phyloP scores from a whole-genome alignment of 30 jellyfish, hydroid and myxozoan genomes.

The Calvadosia cruxmelitensis region DNA sequence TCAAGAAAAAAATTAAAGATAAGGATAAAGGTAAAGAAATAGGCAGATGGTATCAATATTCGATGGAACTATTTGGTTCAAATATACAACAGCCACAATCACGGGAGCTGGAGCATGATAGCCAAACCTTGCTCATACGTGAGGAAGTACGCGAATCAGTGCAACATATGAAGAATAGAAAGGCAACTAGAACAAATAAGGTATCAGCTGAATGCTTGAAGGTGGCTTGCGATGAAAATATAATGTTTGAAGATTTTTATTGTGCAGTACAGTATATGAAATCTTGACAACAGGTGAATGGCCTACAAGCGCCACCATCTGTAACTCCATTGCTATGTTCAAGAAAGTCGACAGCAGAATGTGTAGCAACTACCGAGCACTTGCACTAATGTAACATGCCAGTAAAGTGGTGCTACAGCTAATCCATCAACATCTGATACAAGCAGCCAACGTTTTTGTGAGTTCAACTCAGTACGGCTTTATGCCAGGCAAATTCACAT shows the following conservation, averaged over 20 bases:
- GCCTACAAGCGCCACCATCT: constrained; percentile 10
- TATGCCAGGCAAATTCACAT: constrained; percentile 1
- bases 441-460: neutral
- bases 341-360: constrained; percentile 6
- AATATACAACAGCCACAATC: neutral
- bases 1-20: no score
- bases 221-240: neutral
- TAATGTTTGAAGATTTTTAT: no score
- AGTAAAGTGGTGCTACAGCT: constrained; percentile 20
- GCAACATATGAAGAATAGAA: neutral
- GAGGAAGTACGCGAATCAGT: constrained; percentile 3
- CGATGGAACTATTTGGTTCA: neutral
- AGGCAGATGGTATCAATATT: constrained; percentile 11
- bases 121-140: constrained; percentile 7
- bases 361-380: constrained; percentile 16
- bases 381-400: constrained; percentile 7
- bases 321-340: constrained; percentile 5
- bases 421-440: constrained; percentile 1
- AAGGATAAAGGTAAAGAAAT: neutral
- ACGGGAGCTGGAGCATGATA: constrained; percentile 2
- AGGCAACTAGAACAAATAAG: constrained; percentile 14
- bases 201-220: constrained; percentile 18
- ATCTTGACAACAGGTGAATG: constrained; percentile 17
- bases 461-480: constrained; percentile 7
- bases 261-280: no score